phyloP scores from a whole-genome alignment of 2,888 invertebrate genomes.

The Napeogenes sylphis region DNA sequence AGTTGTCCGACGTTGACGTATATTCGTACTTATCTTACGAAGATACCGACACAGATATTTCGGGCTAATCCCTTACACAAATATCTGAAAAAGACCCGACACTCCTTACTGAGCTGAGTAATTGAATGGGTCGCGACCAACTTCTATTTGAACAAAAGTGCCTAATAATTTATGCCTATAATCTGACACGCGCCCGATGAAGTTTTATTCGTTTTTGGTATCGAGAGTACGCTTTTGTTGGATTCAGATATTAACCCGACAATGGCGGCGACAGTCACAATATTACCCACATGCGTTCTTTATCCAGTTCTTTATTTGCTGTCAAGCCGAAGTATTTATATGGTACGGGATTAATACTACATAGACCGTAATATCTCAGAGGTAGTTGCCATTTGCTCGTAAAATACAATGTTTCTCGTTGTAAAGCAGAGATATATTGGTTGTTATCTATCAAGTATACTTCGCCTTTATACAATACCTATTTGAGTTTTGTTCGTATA shows the following conservation, averaged over 20 bases:
- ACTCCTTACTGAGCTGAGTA: constrained; percentile 70
- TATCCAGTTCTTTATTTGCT: constrained; percentile 55
- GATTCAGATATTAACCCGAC: constrained; percentile 65
- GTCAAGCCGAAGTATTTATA: constrained; percentile 60
- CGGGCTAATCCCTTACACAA: constrained; percentile 75
- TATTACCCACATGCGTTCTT: constrained; percentile 59
- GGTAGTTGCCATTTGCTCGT: constrained; percentile 36
- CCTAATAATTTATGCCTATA: constrained; percentile 76
- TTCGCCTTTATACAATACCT: constrained; percentile 41
- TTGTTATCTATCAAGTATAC: constrained; percentile 15
- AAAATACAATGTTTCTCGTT: constrained; percentile 25
- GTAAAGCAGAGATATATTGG: constrained; percentile 20
- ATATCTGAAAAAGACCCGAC: constrained; percentile 75
- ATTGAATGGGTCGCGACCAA: constrained; percentile 61
- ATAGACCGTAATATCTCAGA: constrained; percentile 28
- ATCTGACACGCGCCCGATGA: constrained; percentile 66
- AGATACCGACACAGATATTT: constrained; percentile 77
- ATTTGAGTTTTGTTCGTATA: constrained; percentile 28
- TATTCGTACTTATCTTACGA: constrained; percentile 77
- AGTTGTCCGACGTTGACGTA: constrained; percentile 77
- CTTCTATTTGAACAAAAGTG: constrained; percentile 74
- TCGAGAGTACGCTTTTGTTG: constrained; percentile 59
- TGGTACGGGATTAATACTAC: constrained; percentile 43
- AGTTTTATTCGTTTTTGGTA: constrained; percentile 64
- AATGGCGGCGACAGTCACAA: constrained; percentile 67